Base-by-base conservation (phyloP, 2,797 vertebrate genomes). In the Poecilia velifera region DNA sequence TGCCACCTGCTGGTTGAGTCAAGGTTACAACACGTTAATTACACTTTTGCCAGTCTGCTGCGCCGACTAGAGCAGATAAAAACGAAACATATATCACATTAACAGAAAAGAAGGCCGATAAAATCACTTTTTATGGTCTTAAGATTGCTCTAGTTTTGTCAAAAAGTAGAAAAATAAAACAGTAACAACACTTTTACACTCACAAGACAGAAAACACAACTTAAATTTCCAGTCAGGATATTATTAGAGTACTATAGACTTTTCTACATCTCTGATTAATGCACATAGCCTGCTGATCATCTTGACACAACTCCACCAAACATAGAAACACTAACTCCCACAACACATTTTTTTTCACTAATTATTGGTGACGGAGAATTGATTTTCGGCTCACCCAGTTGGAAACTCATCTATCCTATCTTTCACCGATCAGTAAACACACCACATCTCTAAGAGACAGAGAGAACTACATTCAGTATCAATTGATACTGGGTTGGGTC, bases 1-100 rank as follows among this genome's bases (percentile, higher is more conserved):
- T 72, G 89, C 94, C 94, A 90, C 91, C 92, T 95, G 87, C 92
- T 95, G 93, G 91, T 79, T 83, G 76, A 88, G 49, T 39, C 79
- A 81, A 87, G 75, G 85, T 87, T 83, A 83, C 53, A 82, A 70
- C 66, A 73, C 47, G 81, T 85, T 74, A 57, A 53, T 83, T 64
- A 73, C 49, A 45, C 39, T 73, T 77, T 2, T 8, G 6, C 28
- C 25, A 34, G 51, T 28, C 43, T 73, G 45, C 25, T 51, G 55
- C 14, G 68, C 34, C 20, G 34, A 25, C 22, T 39, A 76, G 81
- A 59, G 45, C 71, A 9, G 43, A 70, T 25, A 12, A 4, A 43
- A 43, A 43, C 0, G 0, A 70, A 43, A 70, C 36, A 25, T 34
- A 64, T 64, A 64, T 64, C 59, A 6, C 12, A 18, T 64, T 36